A percentile compares a stretch with the other conserved stretches of the same genome.
phyloP scores from a whole-genome alignment of 2,113 vertebrate genomes.

The Tachysurus vachellii region DNA sequence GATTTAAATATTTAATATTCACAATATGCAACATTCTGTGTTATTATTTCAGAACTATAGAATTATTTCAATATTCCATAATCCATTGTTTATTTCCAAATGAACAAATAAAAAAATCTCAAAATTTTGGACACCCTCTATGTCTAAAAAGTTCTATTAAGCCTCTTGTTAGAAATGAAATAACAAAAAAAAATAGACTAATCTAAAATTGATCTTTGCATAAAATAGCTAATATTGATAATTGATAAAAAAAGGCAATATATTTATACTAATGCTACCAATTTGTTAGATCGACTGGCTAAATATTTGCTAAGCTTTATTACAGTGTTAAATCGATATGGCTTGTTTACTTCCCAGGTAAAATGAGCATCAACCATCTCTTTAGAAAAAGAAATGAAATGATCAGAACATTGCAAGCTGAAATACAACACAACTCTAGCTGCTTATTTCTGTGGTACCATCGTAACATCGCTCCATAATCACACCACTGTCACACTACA shows the following conservation, averaged over 20 bases:
- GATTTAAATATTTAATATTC: neutral
- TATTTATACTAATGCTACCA: slow-evolving; percentile 55
- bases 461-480: slow-evolving; percentile 14
- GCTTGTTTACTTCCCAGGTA: slow-evolving; percentile 52
- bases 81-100: neutral
- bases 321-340: slow-evolving; percentile 55
- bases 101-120: neutral
- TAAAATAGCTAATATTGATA: slow-evolving; percentile 13
- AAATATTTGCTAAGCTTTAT: slow-evolving; percentile 42
- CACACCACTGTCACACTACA: slow-evolving; percentile 3
- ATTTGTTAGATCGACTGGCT: slow-evolving; percentile 33
- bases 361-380: slow-evolving; percentile 46
- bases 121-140: neutral
- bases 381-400: slow-evolving; percentile 48
- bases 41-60: neutral
- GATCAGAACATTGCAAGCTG: slow-evolving; percentile 58
- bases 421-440: slow-evolving; percentile 24
- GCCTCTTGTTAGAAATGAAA: slow-evolving; percentile 8
- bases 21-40: neutral
- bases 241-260: neutral
- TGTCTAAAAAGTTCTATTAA: neutral
- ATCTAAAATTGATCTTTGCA: slow-evolving; percentile 49
- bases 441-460: slow-evolving; percentile 4
- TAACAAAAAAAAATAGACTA: slow-evolving; percentile 54
- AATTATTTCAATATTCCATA: neutral